Percentiles rank a stretch among this genome's conserved stretches.
Evolutionary conservation across 1,140 invertebrate genomes (phyloP).

Genomic region (Drosophila funebris): DNA sequence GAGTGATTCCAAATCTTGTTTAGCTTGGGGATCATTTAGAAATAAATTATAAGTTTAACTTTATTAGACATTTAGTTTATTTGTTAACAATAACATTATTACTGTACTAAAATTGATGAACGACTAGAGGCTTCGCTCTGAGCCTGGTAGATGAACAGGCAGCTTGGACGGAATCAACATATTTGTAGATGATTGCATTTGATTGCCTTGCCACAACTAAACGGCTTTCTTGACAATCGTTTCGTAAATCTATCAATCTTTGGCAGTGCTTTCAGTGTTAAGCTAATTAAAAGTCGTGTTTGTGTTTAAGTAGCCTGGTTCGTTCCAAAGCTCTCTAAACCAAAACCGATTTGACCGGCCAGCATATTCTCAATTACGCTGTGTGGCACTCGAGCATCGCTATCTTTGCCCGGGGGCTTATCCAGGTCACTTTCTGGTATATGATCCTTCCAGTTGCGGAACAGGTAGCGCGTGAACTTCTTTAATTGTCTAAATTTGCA

Average conservation of each 20-base stretch:
- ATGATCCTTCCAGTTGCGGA: conserved; percentile 96
- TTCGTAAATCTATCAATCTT: conserved; percentile 70
- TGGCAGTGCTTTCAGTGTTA: conserved; percentile 63
- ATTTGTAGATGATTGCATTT: conserved; percentile 27
- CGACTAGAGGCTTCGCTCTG: conserved; percentile 57
- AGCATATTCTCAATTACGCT: conserved; percentile 45
- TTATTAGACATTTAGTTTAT: neutral
- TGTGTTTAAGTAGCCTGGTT: conserved; percentile 33
- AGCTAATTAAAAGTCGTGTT: conserved; percentile 3
- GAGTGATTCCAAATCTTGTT: no score
- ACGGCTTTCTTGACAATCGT: no score
- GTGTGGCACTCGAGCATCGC: conserved; percentile 13
- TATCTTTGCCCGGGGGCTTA: conserved; percentile 41
- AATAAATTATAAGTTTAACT: neutral
- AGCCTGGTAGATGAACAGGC: conserved; percentile 36
- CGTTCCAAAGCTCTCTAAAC: conserved; percentile 14
- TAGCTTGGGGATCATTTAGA: no score
- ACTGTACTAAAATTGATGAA: conserved; percentile 55
- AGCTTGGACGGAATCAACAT: conserved; percentile 72
- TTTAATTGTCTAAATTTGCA: conserved; percentile 96
- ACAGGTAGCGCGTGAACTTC: conserved; percentile 96
- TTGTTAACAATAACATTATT: conserved; percentile 60
- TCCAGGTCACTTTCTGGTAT: conserved; percentile 89
- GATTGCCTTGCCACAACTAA: no score
- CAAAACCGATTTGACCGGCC: conserved; percentile 19